phyloP scores from a whole-genome alignment of 2,797 vertebrate genomes.

The Sebastes paucispinis region DNA sequence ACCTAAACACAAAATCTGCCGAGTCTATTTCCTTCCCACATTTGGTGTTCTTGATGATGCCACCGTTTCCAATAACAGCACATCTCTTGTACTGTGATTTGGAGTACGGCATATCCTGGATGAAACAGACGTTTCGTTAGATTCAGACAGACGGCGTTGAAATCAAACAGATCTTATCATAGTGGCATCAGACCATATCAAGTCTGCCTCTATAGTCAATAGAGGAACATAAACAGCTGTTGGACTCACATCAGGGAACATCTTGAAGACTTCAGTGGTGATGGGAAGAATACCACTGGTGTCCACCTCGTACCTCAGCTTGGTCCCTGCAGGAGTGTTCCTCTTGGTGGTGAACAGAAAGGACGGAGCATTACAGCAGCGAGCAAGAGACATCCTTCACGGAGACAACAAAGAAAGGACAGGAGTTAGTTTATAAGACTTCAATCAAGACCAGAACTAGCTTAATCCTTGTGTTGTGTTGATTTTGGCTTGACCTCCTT shows the following conservation, averaged over 20 bases:
- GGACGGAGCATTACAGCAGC: slow-evolving; percentile 96
- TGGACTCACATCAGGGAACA: slow-evolving; percentile 94
- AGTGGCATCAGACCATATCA: background rate
- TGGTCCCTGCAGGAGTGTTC: slow-evolving; percentile 94
- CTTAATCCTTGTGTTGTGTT: background rate
- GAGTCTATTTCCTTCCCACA: slow-evolving; percentile 96
- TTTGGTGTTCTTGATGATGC: slow-evolving; percentile 96
- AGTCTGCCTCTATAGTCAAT: background rate
- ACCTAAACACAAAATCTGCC: slow-evolving; percentile 97
- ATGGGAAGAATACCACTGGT: slow-evolving; percentile 94
- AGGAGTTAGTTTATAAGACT: background rate
- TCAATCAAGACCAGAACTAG: background rate
- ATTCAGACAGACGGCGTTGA: background rate
- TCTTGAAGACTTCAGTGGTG: slow-evolving; percentile 93
- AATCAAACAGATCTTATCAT: background rate
- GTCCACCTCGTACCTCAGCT: slow-evolving; percentile 96
- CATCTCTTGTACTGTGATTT: slow-evolving; percentile 98
- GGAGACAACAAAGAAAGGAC: slow-evolving; percentile 14
- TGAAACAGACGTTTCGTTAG: slow-evolving; percentile 27
- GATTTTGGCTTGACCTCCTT: background rate
- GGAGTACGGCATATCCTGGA: slow-evolving; percentile 95
- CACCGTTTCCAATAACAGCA: slow-evolving; percentile 97
- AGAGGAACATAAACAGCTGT: background rate
- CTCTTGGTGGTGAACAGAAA: slow-evolving; percentile 98
- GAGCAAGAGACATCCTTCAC: slow-evolving; percentile 87